Conservation (phyloP, 2,888 invertebrate species). For the Mylabris sibirica region DNA sequence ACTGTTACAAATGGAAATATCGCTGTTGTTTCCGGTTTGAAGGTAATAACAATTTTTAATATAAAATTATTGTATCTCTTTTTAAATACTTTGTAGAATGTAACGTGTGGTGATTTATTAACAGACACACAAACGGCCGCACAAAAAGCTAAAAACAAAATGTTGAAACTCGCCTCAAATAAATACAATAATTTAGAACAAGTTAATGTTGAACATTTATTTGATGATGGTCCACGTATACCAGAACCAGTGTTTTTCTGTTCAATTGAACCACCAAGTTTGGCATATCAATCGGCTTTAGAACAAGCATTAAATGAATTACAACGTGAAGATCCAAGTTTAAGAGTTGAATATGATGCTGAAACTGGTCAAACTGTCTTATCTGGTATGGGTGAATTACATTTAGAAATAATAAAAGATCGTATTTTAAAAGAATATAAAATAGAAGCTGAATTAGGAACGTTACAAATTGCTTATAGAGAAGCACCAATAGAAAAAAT, state of each 20-base stretch:
- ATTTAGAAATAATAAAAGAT: slow-evolving; percentile 92
- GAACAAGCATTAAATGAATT: slow-evolving; percentile 84
- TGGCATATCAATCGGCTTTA: slow-evolving; percentile 75
- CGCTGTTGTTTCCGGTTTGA: slow-evolving; percentile 86
- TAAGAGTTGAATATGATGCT: slow-evolving; percentile 75
- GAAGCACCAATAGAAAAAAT: slow-evolving; percentile 70
- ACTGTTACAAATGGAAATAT: slow-evolving; percentile 81
- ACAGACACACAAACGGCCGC: slow-evolving; percentile 68
- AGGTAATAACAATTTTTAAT: slow-evolving; percentile 62
- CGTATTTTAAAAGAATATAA: slow-evolving; percentile 88
- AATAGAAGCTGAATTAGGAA: slow-evolving; percentile 85
- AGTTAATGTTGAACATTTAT: slow-evolving; percentile 56
- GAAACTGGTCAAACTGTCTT: slow-evolving; percentile 89
- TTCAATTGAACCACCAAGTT: slow-evolving; percentile 90
- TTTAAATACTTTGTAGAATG: slow-evolving; percentile 60
- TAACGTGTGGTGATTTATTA: slow-evolving; percentile 77
- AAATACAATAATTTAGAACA: slow-evolving; percentile 39
- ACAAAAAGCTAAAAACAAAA: slow-evolving; percentile 66
- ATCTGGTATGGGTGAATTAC: slow-evolving; percentile 96
- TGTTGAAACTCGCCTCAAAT: slow-evolving; percentile 53
- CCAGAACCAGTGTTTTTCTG: slow-evolving; percentile 98
- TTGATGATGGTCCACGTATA: slow-evolving; percentile 70
- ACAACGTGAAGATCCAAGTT: slow-evolving; percentile 90
- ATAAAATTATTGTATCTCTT: not conserved
- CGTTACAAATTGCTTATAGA: slow-evolving; percentile 90